Evolutionary conservation across 2,797 vertebrate genomes (phyloP), one percentile per base, ranked within the genome.

Genomic region (Nannoperca obscura): DNA sequence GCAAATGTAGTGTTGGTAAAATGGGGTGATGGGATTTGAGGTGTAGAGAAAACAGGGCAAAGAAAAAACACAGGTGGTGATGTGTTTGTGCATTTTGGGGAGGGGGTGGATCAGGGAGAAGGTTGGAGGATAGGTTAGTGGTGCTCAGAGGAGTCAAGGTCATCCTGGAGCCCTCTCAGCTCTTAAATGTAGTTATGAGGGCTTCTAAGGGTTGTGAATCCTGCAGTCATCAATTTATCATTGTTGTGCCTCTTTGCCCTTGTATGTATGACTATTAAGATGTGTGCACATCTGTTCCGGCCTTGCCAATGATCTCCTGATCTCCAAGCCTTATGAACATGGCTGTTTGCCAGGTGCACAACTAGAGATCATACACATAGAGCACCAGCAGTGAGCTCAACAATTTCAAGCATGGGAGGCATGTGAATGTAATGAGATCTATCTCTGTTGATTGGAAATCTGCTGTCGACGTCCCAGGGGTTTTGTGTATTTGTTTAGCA

Each of bases 401-500:
- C 32, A n/a, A 55, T 80, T 8, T 59, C 3, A 74, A 59, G 58
- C 70, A 84, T 57, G 80, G 32, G 10, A 66, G 72, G 54, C 74
- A 83, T 75, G 76, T 72, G 42, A 73, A 36, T 82, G 74, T 78
- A 80, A 90, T 71, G 50, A 77, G 57, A 86, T 78, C 71, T 54
- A 57, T 46, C 34, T 63, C 34, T 52, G 60, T 58, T 74, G 72
- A 86, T 88, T 69, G 77, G 74, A 77, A 76, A 80, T 88, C 67
- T 78, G 82, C 78, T 74, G 69, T 64, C 15, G 2, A 15, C 36
- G 42, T 78, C 81, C 86, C 74, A 6, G 34, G 75, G 79, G 71
- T 77, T 83, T 24, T 40, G n/a, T 65, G 0, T 81, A 54, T 89
- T 85, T 91, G 68, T 81, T 38, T 47, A 80, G 80, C 78, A 71